phyloP scores from a whole-genome alignment of 2,113 vertebrate genomes.

The Salvelinus sp. region DNA sequence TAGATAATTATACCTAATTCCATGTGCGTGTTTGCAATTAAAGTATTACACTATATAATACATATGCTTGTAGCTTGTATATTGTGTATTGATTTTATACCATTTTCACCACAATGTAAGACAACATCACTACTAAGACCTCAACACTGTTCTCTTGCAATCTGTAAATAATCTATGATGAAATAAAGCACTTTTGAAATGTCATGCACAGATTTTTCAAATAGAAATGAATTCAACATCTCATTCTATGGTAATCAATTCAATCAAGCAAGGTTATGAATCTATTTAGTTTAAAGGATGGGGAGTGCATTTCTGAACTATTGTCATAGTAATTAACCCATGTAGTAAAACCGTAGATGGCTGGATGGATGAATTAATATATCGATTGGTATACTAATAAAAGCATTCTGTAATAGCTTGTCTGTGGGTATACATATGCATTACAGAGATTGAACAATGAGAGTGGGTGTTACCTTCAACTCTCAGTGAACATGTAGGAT shows the following conservation, averaged over 20 bases:
- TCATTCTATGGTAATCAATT: slow-evolving; percentile 5
- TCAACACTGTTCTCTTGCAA: not conserved
- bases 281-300: not conserved
- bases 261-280: not conserved
- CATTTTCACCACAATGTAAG: not conserved
- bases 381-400: not conserved
- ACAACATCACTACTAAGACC: not conserved
- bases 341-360: not conserved
- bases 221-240: not conserved
- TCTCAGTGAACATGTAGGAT: slow-evolving; percentile 30
- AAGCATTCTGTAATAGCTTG: slow-evolving; percentile 28
- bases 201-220: not conserved
- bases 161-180: not conserved
- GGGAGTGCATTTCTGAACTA: not conserved
- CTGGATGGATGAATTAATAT: not conserved
- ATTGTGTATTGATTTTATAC: not conserved
- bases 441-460: slow-evolving; percentile 30
- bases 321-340: not conserved
- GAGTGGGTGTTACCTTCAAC: slow-evolving; percentile 41
- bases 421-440: slow-evolving; percentile 32
- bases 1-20: not conserved
- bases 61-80: not conserved
- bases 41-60: not conserved
- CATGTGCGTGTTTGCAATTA: not conserved
- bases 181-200: not conserved